Percentiles rank a stretch among this genome's conserved stretches.
These are phyloP conservation scores for Harpagoxenus sublaevis DNA, from an alignment of 2,888 invertebrate genomes.

Conservation along the genomic window DNA sequence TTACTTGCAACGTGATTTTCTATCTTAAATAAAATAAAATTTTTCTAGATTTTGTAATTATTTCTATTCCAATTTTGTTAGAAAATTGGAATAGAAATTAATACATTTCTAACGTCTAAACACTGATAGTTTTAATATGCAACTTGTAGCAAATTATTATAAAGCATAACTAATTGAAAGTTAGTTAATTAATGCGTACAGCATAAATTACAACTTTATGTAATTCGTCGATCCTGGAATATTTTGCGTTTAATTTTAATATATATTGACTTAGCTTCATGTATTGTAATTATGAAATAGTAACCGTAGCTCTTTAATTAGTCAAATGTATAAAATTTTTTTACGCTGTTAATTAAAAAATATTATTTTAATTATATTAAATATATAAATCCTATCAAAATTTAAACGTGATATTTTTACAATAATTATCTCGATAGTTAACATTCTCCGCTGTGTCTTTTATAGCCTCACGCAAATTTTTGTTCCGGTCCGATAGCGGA, in stretches of 20 bases:
- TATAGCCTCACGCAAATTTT: conserved; percentile 16
- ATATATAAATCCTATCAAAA: background rate
- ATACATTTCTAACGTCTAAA: background rate
- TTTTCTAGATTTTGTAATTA: too few species aligned
- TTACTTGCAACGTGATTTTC: too few species aligned
- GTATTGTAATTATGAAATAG: background rate
- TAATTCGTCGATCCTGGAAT: background rate
- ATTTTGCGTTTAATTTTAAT: conserved; percentile 16
- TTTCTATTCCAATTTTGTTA: background rate
- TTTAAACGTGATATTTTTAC: background rate
- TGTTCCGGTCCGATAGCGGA: conserved; percentile 1
- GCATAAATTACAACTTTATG: background rate
- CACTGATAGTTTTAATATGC: background rate
- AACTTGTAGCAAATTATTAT: background rate
- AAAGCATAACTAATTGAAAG: background rate
- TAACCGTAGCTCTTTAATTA: conserved; percentile 10
- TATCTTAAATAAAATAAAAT: too few species aligned
- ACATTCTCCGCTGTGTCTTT: background rate
- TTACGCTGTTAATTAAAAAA: background rate
- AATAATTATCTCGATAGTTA: background rate
- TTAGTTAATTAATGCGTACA: conserved; percentile 1
- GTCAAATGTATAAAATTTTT: background rate
- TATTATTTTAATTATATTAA: background rate
- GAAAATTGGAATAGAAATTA: background rate
- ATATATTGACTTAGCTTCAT: background rate